Base-by-base conservation (phyloP, 2,888 invertebrate genomes). In the Eristalis tenax region DNA sequence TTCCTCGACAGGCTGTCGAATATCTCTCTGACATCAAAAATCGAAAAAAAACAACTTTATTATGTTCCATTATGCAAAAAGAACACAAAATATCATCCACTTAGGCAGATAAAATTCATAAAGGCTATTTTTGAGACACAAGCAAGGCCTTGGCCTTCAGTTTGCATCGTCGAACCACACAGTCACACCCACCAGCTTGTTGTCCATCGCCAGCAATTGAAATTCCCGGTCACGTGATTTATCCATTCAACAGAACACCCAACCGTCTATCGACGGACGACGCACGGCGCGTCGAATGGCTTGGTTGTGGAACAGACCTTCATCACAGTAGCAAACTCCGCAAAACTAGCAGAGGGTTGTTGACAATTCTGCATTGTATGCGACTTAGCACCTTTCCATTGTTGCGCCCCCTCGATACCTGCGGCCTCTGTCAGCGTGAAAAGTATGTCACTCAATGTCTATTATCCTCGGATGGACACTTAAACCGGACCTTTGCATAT, bases 361-460 rank as follows among this genome's bases (percentile, higher is more conserved):
- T 69, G 57, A 59, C 81, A 81, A 64, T 64, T 75, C 75, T 75
- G 82, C 65, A 69, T 81, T 81, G 75, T 64, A 10, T 50, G n/a
- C 76, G 66, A 70, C 66, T 59, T 80, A 64, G 66, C 78, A 83
- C 83, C 83, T 87, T 87, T 83, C 83, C 76, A 69, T 83, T 86
- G 82, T 78, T 11, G 22, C 1, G 15, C 50, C 18, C 50, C 50
- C 18, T 18, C 50, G 50, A 18, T 50, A 50, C 50, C 50, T 50
- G 50, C 18, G 50, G 50, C 50, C 50, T 15, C n/a, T 18, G 50
- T n/a, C 50, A 18, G 8, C 1, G 50, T 18, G 50, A 4, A 50
- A 50, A 50, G 50, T 50, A 18, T 50, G 50, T 50, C 50, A 50
- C 50, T 50, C 18, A 18, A 50, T 18, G 50, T 18, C 50, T 50